These are phyloP conservation scores for Pitangus sulphuratus DNA, from an alignment of 2,797 vertebrate genomes.

Conservation along the genomic window DNA sequence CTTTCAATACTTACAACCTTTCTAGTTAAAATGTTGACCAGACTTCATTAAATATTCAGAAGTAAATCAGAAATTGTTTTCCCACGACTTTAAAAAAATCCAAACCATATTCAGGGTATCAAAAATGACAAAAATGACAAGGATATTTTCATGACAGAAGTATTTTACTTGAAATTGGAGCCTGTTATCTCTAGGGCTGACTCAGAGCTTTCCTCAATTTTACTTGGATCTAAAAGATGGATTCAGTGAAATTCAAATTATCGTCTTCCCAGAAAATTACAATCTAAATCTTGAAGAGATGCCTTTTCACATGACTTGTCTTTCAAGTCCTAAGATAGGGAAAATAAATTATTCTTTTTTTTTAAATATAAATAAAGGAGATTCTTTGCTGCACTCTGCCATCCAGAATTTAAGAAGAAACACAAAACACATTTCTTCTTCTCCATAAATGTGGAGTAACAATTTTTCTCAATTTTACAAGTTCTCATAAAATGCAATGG, in stretches of 20 bases:
- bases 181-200: not conserved
- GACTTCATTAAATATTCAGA: not conserved
- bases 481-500: not conserved
- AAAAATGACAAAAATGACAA: not conserved
- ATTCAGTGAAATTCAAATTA: not conserved
- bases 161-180: not conserved
- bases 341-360: not conserved
- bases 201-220: not conserved
- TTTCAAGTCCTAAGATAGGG: not conserved
- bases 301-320: not conserved
- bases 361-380: not conserved
- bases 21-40: not conserved
- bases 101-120: not conserved
- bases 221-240: not conserved
- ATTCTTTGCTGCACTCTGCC: not conserved
- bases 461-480: not conserved
- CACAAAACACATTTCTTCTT: not conserved
- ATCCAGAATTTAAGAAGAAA: not conserved
- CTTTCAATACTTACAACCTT: not conserved
- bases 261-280: not conserved
- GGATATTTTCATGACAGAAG: not conserved
- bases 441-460: not conserved
- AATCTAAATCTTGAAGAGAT: not conserved
- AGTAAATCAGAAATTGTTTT: not conserved
- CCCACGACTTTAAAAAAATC: not conserved